Percentiles rank a stretch among this genome's conserved stretches.
These are phyloP conservation scores for Heliconius melpomene DNA, from an alignment of 1,140 invertebrate genomes.

Conservation along the genomic window DNA sequence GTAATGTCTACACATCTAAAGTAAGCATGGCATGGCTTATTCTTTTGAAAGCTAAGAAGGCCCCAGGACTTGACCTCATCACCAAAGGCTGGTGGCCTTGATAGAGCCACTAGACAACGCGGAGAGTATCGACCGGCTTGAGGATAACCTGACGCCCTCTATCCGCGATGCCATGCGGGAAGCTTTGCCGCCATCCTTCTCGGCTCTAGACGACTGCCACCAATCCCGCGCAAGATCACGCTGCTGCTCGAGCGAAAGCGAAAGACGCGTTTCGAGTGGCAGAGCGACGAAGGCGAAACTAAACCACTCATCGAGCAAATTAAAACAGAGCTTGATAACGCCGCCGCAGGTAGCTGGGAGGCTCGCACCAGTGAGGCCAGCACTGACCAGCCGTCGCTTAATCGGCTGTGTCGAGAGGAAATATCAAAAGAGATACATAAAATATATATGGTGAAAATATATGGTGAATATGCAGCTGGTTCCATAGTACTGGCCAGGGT, in stretches of 20 bases:
- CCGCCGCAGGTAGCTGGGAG: not conserved
- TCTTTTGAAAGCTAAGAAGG: constrained; percentile 14
- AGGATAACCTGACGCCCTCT: not conserved
- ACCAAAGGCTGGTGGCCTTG: too few relatives aligned
- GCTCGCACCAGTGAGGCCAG: not conserved
- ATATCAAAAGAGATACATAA: too few relatives aligned
- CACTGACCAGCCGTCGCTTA: not conserved
- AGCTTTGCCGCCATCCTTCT: not conserved
- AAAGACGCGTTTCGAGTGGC: too few relatives aligned
- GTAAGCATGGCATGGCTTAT: constrained; percentile 82
- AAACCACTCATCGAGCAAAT: too few relatives aligned
- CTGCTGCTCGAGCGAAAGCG: too few relatives aligned
- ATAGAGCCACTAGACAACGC: not conserved
- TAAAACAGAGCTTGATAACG: not conserved
- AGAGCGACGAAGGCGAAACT: too few relatives aligned
- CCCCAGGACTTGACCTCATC: too few relatives aligned
- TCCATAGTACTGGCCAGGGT: too few relatives aligned
- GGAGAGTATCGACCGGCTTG: not conserved
- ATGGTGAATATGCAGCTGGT: constrained; percentile 28
- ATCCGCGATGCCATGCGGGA: not conserved
- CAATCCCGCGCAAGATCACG: not conserved
- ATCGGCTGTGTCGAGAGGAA: not conserved
- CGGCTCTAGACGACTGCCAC: not conserved
- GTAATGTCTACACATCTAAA: constrained; percentile 59
- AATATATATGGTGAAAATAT: constrained; percentile 48